Percentiles rank a stretch among this genome's conserved stretches.
Evolutionary conservation across 2,113 vertebrate genomes (phyloP).

Genomic region (Pluvialis apricaria): DNA sequence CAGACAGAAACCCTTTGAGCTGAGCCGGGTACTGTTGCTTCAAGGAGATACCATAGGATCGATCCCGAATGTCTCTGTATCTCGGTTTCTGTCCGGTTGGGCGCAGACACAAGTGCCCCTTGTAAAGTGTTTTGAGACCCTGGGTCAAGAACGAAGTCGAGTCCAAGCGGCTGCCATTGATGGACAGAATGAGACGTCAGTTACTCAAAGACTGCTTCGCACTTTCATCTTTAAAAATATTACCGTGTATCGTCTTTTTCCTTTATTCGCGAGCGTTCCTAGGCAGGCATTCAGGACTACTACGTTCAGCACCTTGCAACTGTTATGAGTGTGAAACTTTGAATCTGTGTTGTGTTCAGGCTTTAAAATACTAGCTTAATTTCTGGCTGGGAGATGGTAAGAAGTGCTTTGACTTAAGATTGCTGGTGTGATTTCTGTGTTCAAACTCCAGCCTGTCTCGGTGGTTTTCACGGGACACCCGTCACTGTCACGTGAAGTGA

Average conservation of each 20-base stretch:
- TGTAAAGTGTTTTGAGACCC: neutral
- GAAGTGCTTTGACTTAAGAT: neutral
- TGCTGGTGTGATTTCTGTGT: neutral
- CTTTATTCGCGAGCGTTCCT: neutral
- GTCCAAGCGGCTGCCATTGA: neutral
- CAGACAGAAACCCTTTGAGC: neutral
- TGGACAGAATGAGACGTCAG: neutral
- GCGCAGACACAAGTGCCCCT: neutral
- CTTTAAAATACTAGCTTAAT: neutral
- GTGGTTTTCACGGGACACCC: neutral
- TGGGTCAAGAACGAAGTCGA: neutral
- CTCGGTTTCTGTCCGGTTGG: neutral
- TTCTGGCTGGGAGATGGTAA: neutral
- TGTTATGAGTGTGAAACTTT: neutral
- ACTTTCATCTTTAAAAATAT: neutral
- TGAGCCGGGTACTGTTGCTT: neutral
- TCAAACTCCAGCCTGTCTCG: neutral
- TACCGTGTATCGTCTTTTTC: neutral
- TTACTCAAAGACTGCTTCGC: neutral
- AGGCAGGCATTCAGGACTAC: neutral
- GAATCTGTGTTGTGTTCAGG: neutral
- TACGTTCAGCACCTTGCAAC: neutral
- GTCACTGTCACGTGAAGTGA: neutral
- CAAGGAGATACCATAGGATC: neutral
- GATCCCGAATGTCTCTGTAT: rapidly evolving